Evolutionary conservation across 2,888 invertebrate species (phyloP).

Genomic region (Zhengitettix transpicula): DNA sequence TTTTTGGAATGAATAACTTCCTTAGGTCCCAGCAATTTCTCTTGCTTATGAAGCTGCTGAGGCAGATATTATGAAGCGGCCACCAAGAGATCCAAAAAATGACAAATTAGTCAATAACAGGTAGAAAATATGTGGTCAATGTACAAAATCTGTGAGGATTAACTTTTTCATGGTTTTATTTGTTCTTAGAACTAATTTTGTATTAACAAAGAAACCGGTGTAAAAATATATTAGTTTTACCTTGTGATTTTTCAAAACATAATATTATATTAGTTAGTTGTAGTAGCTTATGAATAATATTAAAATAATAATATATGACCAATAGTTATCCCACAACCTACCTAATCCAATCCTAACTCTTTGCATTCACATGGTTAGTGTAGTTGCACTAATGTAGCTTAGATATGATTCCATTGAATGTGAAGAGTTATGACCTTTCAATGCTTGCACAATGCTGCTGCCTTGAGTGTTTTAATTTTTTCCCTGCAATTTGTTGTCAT

Average conservation of each 20-base stretch:
- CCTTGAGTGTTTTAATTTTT: slow-evolving; percentile 12
- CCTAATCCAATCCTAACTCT: slow-evolving; percentile 2
- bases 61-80: slow-evolving; percentile 37
- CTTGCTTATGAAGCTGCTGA: slow-evolving; percentile 37
- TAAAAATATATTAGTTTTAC: too few relatives aligned
- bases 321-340: slow-evolving; percentile 2
- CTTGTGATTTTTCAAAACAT: not conserved
- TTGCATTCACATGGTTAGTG: slow-evolving; percentile 3
- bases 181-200: too few relatives aligned
- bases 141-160: too few relatives aligned
- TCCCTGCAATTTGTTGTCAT: slow-evolving; percentile 8
- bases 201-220: too few relatives aligned
- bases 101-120: slow-evolving; percentile 39
- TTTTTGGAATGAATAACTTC: not conserved
- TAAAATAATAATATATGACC: not conserved
- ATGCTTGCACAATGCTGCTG: slow-evolving; percentile 13
- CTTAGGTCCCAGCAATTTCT: slow-evolving; percentile 34
- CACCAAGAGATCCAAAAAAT: slow-evolving; percentile 30
- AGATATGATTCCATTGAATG: slow-evolving; percentile 5
- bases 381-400: not conserved
- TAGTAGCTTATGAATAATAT: not conserved
- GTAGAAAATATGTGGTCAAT: slow-evolving; percentile 14
- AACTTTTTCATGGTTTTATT: too few relatives aligned
- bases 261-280: not conserved
- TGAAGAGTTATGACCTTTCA: slow-evolving; percentile 3